Percentiles rank a stretch among this genome's conserved stretches.
These are phyloP conservation scores for Meloe dianella DNA, from an alignment of 2,888 invertebrate genomes.

Conservation along the genomic window DNA sequence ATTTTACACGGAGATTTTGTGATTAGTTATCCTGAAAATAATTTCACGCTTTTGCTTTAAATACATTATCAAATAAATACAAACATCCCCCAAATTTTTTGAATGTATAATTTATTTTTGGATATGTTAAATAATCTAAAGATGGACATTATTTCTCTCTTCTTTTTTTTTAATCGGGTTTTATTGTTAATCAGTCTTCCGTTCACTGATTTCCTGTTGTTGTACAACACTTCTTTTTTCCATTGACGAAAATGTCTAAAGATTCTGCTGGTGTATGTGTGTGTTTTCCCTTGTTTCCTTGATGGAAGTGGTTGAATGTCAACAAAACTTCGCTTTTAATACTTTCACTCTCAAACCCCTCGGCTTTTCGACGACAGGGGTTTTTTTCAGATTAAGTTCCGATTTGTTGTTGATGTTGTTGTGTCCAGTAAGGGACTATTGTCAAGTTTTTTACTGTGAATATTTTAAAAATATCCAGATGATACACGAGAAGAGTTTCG, in stretches of 20 bases:
- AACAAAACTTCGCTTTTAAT: constrained; percentile 50
- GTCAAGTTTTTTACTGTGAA: not conserved
- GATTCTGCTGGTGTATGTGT: constrained; percentile 13
- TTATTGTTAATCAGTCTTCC: constrained; percentile 44
- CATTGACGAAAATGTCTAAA: constrained; percentile 30
- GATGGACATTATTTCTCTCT: not conserved
- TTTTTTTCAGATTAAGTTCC: not conserved
- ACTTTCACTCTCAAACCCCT: constrained; percentile 24
- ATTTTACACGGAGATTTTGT: constrained; percentile 37
- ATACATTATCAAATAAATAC: constrained; percentile 25
- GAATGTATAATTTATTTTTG: not conserved
- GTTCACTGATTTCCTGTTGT: constrained; percentile 45
- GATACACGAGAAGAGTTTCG: not conserved
- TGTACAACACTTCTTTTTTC: constrained; percentile 40
- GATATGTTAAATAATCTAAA: constrained; percentile 35
- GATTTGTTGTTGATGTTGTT: not conserved
- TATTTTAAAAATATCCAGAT: not conserved
- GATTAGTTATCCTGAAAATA: constrained; percentile 37
- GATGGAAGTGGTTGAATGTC: constrained; percentile 45
- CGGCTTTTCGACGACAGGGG: constrained; percentile 21
- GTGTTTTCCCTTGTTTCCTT: constrained; percentile 34
- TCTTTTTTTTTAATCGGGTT: not conserved
- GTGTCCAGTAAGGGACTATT: not conserved
- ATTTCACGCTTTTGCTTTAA: constrained; percentile 40
- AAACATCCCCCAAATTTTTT: constrained; percentile 14